Conservation (phyloP, 2,797 vertebrate species). For the Gallinago solitaria region DNA sequence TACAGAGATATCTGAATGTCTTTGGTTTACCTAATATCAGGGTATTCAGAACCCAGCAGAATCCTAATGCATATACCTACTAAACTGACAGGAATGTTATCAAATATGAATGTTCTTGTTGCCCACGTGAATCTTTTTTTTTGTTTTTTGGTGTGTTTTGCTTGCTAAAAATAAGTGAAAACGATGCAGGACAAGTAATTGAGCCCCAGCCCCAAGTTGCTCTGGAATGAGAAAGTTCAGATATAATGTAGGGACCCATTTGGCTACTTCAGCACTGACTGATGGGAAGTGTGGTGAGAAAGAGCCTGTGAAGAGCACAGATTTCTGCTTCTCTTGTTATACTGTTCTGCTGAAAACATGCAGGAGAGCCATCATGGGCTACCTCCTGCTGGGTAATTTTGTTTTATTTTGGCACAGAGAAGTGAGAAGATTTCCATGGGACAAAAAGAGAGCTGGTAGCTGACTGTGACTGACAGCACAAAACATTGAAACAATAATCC, state of each 20-base stretch:
- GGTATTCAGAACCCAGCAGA: not conserved
- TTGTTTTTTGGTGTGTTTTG: not conserved
- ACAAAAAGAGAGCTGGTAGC: slow-evolving; percentile 6
- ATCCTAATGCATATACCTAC: not conserved
- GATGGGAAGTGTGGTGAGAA: not conserved
- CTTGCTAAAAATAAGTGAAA: not conserved
- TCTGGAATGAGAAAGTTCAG: not conserved
- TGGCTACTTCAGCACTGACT: not conserved
- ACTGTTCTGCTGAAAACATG: not conserved
- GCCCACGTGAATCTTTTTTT: not conserved
- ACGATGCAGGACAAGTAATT: not conserved
- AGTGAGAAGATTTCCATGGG: slow-evolving; percentile 12
- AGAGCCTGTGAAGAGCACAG: not conserved
- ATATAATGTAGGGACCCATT: not conserved
- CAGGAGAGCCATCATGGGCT: slow-evolving; percentile 9
- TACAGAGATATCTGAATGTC: not conserved
- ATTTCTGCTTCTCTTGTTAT: not conserved
- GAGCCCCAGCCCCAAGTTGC: not conserved
- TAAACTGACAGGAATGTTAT: not conserved
- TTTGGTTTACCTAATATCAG: not conserved
- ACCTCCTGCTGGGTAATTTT: not conserved
- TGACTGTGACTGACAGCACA: slow-evolving; percentile 40
- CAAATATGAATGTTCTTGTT: not conserved
- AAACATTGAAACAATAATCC: slow-evolving; percentile 45
- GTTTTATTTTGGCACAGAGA: slow-evolving; percentile 22